Evolutionary conservation across 2,797 vertebrate genomes (phyloP).

Genomic region (Fistularia tabacaria): DNA sequence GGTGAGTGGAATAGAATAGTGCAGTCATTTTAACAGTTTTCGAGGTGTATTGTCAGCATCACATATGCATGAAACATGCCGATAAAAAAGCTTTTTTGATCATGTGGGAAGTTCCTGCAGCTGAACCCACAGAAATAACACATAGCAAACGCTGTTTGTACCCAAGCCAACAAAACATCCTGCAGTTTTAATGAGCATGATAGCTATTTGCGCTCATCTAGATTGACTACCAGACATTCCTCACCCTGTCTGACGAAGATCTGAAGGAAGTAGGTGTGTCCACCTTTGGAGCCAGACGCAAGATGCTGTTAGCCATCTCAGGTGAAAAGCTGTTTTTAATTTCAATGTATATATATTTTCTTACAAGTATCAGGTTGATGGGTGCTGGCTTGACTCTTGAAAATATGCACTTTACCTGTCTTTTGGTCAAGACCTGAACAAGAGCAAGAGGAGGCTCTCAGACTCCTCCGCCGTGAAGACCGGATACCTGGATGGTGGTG

Average conservation of each 20-base stretch:
- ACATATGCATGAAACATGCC: no score
- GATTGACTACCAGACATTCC: constrained; percentile 82
- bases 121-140: no score
- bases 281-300: constrained; percentile 80
- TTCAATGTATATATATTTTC: no score
- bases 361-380: no score
- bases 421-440: constrained; percentile 60
- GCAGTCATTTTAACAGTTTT: not conserved
- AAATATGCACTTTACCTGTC: constrained; percentile 11
- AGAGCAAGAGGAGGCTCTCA: constrained; percentile 64
- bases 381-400: not conserved
- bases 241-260: constrained; percentile 80
- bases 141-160: no score
- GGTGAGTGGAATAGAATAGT: constrained; percentile 49
- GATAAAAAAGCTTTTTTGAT: no score
- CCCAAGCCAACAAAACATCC: no score
- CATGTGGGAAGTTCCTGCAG: no score
- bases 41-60: no score
- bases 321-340: constrained; percentile 50
- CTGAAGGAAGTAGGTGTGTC: constrained; percentile 81
- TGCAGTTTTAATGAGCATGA: constrained; percentile 17
- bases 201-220: constrained; percentile 37
- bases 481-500: constrained; percentile 78
- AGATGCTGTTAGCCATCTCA: constrained; percentile 79
- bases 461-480: constrained; percentile 69